phyloP scores from a whole-genome alignment of 2,888 invertebrate species.

The Drosophila anceps region DNA sequence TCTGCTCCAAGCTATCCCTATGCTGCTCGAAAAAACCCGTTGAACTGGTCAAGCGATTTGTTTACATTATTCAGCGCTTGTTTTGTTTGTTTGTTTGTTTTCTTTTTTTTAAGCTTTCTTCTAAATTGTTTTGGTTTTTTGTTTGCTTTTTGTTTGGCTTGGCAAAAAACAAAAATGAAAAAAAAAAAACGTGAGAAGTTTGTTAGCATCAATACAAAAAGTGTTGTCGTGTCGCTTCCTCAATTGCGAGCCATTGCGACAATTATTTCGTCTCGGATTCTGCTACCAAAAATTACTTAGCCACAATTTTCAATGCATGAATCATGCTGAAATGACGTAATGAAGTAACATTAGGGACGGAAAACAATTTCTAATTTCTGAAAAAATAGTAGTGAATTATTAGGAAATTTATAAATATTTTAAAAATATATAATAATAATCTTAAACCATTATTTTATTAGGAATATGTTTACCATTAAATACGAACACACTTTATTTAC shows the following conservation, averaged over 20 bases:
- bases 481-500: too few species aligned
- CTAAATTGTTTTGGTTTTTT: slow-evolving; percentile 45
- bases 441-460: too few species aligned
- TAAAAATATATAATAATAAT: not conserved
- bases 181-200: slow-evolving; percentile 45
- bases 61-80: slow-evolving; percentile 74
- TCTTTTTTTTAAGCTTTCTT: slow-evolving; percentile 50
- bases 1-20: not conserved
- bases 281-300: slow-evolving; percentile 33
- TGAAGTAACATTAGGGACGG: not conserved
- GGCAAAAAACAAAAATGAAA: not conserved
- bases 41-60: slow-evolving; percentile 67
- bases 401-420: not conserved
- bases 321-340: slow-evolving; percentile 7
- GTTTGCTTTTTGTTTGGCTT: slow-evolving; percentile 11
- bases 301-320: slow-evolving; percentile 15
- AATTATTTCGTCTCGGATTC: not conserved
- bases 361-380: not conserved
- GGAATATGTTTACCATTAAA: too few species aligned
- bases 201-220: slow-evolving; percentile 55
- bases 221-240: slow-evolving; percentile 15
- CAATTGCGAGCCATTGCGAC: slow-evolving; percentile 1
- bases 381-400: not conserved
- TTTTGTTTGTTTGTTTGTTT: slow-evolving; percentile 50
- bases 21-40: slow-evolving; percentile 56